Conservation (phyloP, 92 coral and sea anemone species). For the Umimayanthus chanpuru region DNA sequence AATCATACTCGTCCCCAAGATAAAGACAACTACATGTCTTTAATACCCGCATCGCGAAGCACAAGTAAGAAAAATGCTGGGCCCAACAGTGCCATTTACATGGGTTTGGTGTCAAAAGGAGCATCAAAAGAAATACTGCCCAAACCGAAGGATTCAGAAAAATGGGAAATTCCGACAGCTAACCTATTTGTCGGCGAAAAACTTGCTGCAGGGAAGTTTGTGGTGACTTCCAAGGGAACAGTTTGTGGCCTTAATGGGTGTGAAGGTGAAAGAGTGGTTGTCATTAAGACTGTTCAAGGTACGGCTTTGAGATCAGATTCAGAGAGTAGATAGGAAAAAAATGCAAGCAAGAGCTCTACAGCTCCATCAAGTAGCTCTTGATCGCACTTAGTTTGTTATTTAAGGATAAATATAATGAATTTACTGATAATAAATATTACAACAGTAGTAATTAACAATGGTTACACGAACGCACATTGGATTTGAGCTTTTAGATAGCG, state of each 20-base stretch:
- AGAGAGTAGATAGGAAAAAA: background rate
- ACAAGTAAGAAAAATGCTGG: background rate
- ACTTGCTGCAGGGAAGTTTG: conserved; percentile 14
- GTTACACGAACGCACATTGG: too few relatives aligned
- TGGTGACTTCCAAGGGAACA: conserved; percentile 22
- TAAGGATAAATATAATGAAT: background rate
- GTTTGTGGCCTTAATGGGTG: background rate
- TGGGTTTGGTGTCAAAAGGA: background rate
- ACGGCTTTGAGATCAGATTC: too few relatives aligned
- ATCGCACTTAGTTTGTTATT: too few relatives aligned
- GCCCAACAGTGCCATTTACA: background rate
- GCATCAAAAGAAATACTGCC: background rate
- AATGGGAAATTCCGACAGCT: conserved; percentile 18
- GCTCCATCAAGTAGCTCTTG: background rate
- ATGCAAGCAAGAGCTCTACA: background rate
- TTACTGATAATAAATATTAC: background rate
- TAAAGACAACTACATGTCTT: background rate
- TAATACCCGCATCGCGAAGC: conserved; percentile 29
- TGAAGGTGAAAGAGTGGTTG: conserved; percentile 3
- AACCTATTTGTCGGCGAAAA: conserved; percentile 16
- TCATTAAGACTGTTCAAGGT: conserved; percentile 13
- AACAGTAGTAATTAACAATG: too few relatives aligned
- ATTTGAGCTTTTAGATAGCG: too few relatives aligned
- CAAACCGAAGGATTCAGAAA: background rate
- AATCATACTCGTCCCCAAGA: background rate